A percentile compares a stretch with the other conserved stretches of the same genome.
Evolutionary conservation across 2,797 vertebrate species (phyloP).

Genomic region (Poeciliopsis infans): DNA sequence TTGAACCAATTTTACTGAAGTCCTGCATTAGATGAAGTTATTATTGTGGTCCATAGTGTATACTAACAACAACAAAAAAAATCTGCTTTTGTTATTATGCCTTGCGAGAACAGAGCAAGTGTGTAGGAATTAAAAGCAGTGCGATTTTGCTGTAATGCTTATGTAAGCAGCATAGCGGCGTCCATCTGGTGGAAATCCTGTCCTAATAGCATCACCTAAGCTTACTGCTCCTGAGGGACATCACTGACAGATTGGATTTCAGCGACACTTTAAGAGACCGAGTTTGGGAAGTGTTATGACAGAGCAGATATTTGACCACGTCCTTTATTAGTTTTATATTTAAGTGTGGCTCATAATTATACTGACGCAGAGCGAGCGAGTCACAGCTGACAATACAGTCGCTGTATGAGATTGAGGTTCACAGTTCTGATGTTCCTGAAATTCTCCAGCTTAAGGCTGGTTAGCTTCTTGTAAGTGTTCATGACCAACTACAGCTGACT

Average conservation of each 20-base stretch:
- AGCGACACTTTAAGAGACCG: constrained; percentile 3
- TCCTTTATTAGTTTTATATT: not conserved
- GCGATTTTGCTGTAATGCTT: not conserved
- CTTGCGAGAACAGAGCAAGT: not conserved
- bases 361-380: not conserved
- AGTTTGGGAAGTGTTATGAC: not conserved
- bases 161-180: not conserved
- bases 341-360: not conserved
- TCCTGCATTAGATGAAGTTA: not conserved
- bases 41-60: not conserved
- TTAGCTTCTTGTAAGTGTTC: not conserved
- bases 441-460: not conserved
- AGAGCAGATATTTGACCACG: not conserved
- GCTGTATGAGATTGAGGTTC: not conserved
- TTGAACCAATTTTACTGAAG: not conserved
- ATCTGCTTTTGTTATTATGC: not conserved
- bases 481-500: not conserved
- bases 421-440: not conserved
- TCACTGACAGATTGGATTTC: not conserved
- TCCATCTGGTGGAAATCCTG: not conserved
- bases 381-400: not conserved
- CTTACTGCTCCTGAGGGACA: not conserved
- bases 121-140: not conserved
- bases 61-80: not conserved
- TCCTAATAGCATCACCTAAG: constrained; percentile 1